These are phyloP conservation scores for Nixonia krombeini DNA, from an alignment of 1,140 invertebrate genomes.

Conservation along the genomic window DNA sequence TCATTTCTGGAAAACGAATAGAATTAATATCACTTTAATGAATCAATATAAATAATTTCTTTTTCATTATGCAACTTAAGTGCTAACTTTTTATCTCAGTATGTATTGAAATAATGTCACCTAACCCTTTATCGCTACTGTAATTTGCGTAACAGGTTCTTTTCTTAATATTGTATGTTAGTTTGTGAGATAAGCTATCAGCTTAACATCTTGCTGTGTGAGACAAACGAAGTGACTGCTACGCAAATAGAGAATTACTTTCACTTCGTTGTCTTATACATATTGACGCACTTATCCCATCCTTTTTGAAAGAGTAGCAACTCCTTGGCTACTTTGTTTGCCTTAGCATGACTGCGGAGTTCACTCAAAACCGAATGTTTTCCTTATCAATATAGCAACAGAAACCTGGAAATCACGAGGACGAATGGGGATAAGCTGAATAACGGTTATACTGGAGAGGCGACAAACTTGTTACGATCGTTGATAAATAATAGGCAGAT, in stretches of 20 bases:
- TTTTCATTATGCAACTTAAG: no score
- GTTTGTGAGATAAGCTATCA: not conserved
- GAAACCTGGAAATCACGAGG: slow-evolving; percentile 67
- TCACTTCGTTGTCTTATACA: not conserved
- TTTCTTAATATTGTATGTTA: no score
- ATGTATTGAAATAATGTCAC: no score
- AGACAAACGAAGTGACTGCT: not conserved
- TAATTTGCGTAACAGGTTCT: no score
- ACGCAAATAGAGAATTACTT: not conserved
- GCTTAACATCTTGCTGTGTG: not conserved
- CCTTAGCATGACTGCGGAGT: no score
- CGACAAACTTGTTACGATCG: slow-evolving; percentile 79
- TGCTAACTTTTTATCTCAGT: no score
- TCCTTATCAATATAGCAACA: slow-evolving; percentile 57
- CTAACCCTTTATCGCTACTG: no score
- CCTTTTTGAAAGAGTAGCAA: not conserved
- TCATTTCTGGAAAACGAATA: no score
- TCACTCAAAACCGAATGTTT: slow-evolving; percentile 5
- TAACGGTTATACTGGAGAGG: slow-evolving; percentile 74
- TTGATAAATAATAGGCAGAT: slow-evolving; percentile 82
- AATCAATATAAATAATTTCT: no score
- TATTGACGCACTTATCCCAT: not conserved
- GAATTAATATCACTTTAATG: no score
- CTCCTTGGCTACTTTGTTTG: not conserved
- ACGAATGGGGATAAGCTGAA: slow-evolving; percentile 68